Evolutionary conservation across 2,888 invertebrate genomes (phyloP).

Genomic region (Papilio protenor): DNA sequence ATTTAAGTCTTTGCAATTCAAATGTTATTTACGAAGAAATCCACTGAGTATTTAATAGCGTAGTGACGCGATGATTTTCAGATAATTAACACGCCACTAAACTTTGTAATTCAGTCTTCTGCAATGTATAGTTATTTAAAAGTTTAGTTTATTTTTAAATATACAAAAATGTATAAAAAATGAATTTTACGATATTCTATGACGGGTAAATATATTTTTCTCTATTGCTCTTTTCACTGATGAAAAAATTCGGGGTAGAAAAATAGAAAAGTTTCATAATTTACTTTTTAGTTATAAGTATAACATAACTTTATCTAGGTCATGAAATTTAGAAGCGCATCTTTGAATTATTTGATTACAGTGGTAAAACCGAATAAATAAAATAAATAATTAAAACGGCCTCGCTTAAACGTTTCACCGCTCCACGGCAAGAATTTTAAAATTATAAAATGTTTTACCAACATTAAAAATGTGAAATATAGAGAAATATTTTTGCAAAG

Average conservation of each 20-base stretch:
- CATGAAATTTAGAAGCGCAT: not conserved
- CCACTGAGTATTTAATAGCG: not conserved
- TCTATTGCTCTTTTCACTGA: not conserved
- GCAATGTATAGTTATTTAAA: too few relatives aligned
- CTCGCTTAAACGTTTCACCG: conserved; percentile 7
- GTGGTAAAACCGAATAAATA: not conserved
- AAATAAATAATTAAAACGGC: not conserved
- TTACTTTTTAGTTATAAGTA: not conserved
- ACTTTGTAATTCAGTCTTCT: too few relatives aligned
- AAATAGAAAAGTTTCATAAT: not conserved
- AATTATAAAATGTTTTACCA: conserved; percentile 54
- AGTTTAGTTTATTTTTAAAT: too few relatives aligned
- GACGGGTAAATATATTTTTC: not conserved
- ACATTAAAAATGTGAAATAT: conserved; percentile 65
- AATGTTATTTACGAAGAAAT: not conserved
- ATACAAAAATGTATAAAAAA: not conserved
- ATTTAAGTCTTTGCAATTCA: conserved; percentile 17
- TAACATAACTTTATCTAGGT: not conserved
- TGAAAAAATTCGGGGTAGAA: not conserved
- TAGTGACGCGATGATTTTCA: not conserved
- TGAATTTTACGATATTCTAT: not conserved
- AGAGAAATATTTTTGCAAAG: conserved; percentile 72
- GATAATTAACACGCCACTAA: too few relatives aligned
- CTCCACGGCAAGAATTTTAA: conserved; percentile 36
- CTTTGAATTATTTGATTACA: not conserved